Percentiles rank a stretch among this genome's conserved stretches.
phyloP scores from a whole-genome alignment of 1,140 invertebrate species.

The Tachypleus tridentatus region DNA sequence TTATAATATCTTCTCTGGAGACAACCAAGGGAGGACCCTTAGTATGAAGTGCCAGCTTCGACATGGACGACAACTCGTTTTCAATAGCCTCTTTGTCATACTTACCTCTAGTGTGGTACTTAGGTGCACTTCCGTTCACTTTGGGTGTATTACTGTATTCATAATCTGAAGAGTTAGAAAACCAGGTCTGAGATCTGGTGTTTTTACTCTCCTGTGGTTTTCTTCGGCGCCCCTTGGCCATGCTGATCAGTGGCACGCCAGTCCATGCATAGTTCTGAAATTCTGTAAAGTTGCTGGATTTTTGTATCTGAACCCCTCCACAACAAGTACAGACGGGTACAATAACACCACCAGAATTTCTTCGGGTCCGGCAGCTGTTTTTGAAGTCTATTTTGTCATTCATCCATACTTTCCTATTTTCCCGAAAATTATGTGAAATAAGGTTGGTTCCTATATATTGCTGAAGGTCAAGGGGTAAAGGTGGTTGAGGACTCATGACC shows the following conservation, averaged over 20 bases:
- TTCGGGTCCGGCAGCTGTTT: background rate
- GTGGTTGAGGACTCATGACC: constrained; percentile 14
- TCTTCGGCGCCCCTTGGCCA: constrained; percentile 23
- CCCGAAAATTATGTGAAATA: constrained; percentile 38
- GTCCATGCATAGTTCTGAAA: constrained; percentile 38
- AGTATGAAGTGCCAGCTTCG: constrained; percentile 15
- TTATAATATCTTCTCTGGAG: constrained; percentile 5
- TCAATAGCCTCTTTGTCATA: no score
- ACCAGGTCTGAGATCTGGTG: no score
- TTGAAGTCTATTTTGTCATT: background rate
- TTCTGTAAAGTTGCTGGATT: background rate
- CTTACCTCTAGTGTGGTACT: no score
- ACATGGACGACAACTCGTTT: constrained; percentile 11
- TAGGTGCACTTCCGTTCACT: no score
- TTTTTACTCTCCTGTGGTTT: background rate
- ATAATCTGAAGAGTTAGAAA: no score
- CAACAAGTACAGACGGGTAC: background rate
- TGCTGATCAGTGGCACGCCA: constrained; percentile 54
- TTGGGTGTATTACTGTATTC: no score
- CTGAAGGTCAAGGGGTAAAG: constrained; percentile 42
- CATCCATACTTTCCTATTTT: constrained; percentile 14
- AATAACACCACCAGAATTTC: background rate
- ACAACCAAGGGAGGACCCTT: constrained; percentile 17
- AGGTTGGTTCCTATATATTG: constrained; percentile 51
- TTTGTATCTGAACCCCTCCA: constrained; percentile 3